Evolutionary conservation across 2,797 vertebrate genomes (phyloP), one percentile per base, ranked within the genome.

Genomic region (Sternarchorhynchus goeldii): DNA sequence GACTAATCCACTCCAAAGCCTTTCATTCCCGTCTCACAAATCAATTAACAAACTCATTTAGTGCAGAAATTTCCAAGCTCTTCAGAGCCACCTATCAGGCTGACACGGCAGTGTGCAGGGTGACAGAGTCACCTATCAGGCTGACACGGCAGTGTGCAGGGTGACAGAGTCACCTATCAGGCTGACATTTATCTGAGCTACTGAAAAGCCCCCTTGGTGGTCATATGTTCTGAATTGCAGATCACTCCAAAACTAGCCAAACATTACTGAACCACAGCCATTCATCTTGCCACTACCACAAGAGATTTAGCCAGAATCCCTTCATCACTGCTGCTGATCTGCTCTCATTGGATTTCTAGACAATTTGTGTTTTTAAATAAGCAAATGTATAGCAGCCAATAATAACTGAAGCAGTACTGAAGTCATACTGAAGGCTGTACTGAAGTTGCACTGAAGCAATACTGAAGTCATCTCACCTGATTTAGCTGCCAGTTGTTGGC

Each of bases 401-500:
- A 36, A 25, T 25, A 25, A 25, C 25, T 25, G 25, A 25, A 25
- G 25, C 25, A 25, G 25, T 25, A 25, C 25, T 25, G n/a, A 70
- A 50, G 21, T 31, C 14, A 60, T 14, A 29, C 12, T 21, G 32
- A 16, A 8, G 20, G 18, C 31, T 17, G 25, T 25, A 25, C 25
- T 25, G n/a, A 70, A 50, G 21, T 31, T 7, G 53, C 14, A 29
- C 12, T 21, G 32, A 69, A 36, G 67, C 18, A 0, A 25, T 25
- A 2, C 17, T 21, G 29, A 2, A 55, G 56, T 67, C 31, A 55
- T 31, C 64, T 87, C 73, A 94, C 92, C 91, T 92, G 91, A 84
- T 87, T 91, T 85, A 88, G 85, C 81, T 89, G 86, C 89, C 88
- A 92, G 74, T 78, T 25, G 72, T 88, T 89, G 62, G 80, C 64